phyloP scores from a whole-genome alignment of 2,888 invertebrate genomes.

The Pardosa pseudoannulata region DNA sequence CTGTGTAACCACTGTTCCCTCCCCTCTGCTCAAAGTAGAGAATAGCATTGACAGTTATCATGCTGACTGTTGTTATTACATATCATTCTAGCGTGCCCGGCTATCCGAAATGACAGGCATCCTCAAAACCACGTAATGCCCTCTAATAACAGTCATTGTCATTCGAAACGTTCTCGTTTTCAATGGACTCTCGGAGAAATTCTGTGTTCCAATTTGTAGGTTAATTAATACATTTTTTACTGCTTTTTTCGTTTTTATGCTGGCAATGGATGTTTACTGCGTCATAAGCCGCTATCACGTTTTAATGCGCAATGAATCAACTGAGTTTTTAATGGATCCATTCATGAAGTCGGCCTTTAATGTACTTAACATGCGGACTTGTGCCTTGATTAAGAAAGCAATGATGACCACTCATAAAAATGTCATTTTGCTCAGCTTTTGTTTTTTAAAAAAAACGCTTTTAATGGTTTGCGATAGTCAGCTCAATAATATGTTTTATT shows the following conservation, averaged over 20 bases:
- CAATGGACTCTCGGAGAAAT: too few relatives aligned
- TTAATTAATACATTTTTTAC: not conserved
- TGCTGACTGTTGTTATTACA: conserved; percentile 39
- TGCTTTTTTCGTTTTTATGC: too few relatives aligned
- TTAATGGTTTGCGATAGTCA: too few relatives aligned
- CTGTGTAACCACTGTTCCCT: not conserved
- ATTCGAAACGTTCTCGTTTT: conserved; percentile 34
- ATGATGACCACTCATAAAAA: too few relatives aligned
- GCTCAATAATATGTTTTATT: too few relatives aligned
- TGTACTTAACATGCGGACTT: not conserved
- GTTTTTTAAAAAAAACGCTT: too few relatives aligned
- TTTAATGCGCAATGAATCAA: conserved; percentile 21
- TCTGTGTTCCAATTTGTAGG: not conserved
- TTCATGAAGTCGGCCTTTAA: not conserved
- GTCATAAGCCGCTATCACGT: conserved; percentile 1
- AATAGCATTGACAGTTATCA: not conserved
- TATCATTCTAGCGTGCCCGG: conserved; percentile 31
- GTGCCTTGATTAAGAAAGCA: too few relatives aligned
- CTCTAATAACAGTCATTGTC: conserved; percentile 66
- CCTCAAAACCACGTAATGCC: conserved; percentile 59
- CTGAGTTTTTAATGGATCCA: conserved; percentile 14
- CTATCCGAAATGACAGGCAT: conserved; percentile 40
- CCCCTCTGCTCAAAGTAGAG: conserved; percentile 1
- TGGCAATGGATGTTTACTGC: not conserved
- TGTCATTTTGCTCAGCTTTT: too few relatives aligned